Base-by-base conservation (phyloP, 2,888 invertebrate genomes). In the Muschampia plurimacula region DNA sequence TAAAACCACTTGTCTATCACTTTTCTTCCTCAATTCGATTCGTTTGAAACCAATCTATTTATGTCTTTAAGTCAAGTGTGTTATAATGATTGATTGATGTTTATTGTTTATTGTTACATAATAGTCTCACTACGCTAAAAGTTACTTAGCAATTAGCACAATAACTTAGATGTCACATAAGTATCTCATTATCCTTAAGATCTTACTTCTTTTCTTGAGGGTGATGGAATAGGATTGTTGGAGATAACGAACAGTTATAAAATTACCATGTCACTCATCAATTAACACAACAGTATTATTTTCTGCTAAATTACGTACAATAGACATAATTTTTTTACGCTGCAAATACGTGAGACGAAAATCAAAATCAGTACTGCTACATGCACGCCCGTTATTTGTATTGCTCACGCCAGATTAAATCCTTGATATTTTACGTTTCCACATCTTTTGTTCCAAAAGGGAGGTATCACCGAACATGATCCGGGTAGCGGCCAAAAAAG, bases 401-500 rank as follows among this genome's bases (percentile, higher is more conserved):
- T 22, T 32, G 15, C 59, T 32, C 36, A 46, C 15, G 22, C 49
- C 59, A n/a, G 46, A 15, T 67, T 62, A 41, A 66, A 72, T 52
- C 52, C 67, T 22, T 67, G 55, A 64, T 69, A 63, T 52, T 63
- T 28, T 39, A 65, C 65, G 71, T 64, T 57, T 67, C 65, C 66
- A 62, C 66, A 66, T 71, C 71, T 66, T 62, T 62, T 60, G 59
- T 66, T 52, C 41, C 49, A 36, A 66, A 60, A 67, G 60, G 55
- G 60, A 55, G 55, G 55, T 49, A 62, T 76, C 76, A 74, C 76
- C 81, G 79, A 81, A 75, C 73, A 70, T 81, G 83, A 81, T 77
- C 78, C 77, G 74, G 84, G 86, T 83, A 44, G 59, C 69, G 69
- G 68, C 57, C 55, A 22, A 55, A 76, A 77, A 75, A 77, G 83